Conservation (phyloP, 2,113 vertebrate species). For the Corythoichthys haematopterus region DNA sequence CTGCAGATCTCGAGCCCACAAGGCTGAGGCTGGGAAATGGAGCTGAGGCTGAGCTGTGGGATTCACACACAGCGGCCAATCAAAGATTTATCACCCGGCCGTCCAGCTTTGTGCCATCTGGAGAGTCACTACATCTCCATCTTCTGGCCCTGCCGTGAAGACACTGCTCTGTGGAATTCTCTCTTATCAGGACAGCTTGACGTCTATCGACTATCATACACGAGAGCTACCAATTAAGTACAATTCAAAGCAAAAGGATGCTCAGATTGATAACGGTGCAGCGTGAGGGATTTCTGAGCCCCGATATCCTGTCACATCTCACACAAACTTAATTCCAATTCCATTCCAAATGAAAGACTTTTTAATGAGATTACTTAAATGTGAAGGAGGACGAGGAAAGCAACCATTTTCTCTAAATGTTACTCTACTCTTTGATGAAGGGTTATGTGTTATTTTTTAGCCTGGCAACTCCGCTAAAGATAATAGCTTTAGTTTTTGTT, state of each 20-base stretch:
- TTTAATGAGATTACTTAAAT: constrained; percentile 12
- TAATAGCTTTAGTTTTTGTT: constrained; percentile 11
- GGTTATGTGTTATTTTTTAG: constrained; percentile 33
- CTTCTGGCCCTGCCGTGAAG: constrained; percentile 28
- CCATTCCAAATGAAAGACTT: neutral
- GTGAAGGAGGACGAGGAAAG: neutral
- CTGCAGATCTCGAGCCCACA: constrained; percentile 37
- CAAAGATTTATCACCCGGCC: constrained; percentile 65
- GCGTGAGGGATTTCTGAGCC: constrained; percentile 4
- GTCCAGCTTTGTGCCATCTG: constrained; percentile 59
- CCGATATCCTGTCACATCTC: constrained; percentile 18
- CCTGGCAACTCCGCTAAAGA: constrained; percentile 12
- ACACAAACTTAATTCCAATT: constrained; percentile 17
- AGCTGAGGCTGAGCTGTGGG: constrained; percentile 45
- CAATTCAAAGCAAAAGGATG: constrained; percentile 27
- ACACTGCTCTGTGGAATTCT: constrained; percentile 36
- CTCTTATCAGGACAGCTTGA: constrained; percentile 32
- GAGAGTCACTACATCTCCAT: constrained; percentile 48
- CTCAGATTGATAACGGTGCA: constrained; percentile 40
- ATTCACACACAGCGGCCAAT: constrained; percentile 59
- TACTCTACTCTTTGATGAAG: constrained; percentile 22
- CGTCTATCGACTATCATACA: constrained; percentile 21
- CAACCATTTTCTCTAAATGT: constrained; percentile 12
- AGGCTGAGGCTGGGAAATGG: constrained; percentile 29
- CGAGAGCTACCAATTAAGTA: constrained; percentile 31